Base-by-base conservation (phyloP, 2,888 invertebrate genomes). In the Rotaria macrura region DNA sequence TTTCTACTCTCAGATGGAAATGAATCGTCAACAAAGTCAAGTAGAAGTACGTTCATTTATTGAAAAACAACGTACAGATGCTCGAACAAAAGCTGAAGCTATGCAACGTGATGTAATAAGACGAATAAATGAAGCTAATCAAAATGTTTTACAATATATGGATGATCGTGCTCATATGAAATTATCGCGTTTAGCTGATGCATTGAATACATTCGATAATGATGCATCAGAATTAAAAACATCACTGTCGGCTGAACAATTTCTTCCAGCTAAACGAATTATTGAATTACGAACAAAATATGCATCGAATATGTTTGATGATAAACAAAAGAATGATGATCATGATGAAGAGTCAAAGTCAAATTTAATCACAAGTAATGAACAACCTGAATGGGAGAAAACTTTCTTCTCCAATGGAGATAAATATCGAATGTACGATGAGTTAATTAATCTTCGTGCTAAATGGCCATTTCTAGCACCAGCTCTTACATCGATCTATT, bases 81-180 rank as follows among this genome's bases (percentile, higher is more conserved):
- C 65, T 25, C 65, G 65, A 34, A 20, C 65, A 14, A 65, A 65
- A 65, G 65, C 65, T 29, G 65, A 65, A 65, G 65, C 65, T 34
- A 65, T 65, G 65, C 34, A 34, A 34, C 65, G 65, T 20, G 65
- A 65, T 65, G 34, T 65, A 20, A 65, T 65, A 29, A 1, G 29
- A 65, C 34, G 65, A 29, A 65, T 65, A 7, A 65, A 65, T 65
- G 65, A 65, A 65, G 65, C 65, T 65, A 65, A 65, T 65, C 65
- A 65, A 65, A 65, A 65, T 34, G 65, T 65, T 65, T 65, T 65
- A 65, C 65, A 65, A 65, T 65, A 65, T 34, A 65, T 65, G 65
- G 65, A 65, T 65, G 65, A 65, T 65, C 65, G 65, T 65, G 65
- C 65, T 65, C 65, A 65, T 34, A 65, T 65, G 65, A 65, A 65